phyloP scores from a whole-genome alignment of 2,888 invertebrate species.

The Germaria angustata region DNA sequence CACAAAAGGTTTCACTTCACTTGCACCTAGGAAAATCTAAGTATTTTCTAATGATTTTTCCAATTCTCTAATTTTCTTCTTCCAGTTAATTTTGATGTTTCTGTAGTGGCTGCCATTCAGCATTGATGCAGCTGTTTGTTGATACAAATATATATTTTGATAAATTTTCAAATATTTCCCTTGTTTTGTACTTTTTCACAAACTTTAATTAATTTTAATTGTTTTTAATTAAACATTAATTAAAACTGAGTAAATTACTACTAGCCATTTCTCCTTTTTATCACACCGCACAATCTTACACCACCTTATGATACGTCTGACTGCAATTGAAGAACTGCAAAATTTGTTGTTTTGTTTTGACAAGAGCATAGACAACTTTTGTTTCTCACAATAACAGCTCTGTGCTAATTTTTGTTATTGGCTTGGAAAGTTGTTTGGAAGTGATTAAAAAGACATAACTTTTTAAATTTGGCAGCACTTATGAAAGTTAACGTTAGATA shows the following conservation, averaged over 20 bases:
- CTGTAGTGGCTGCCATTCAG: neutral
- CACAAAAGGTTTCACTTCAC: neutral
- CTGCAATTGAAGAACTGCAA: slow-evolving; percentile 57
- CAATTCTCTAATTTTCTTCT: slow-evolving; percentile 51
- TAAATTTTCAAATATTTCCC: slow-evolving; percentile 8
- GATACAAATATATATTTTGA: neutral
- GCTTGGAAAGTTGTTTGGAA: slow-evolving; percentile 18
- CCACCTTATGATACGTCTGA: neutral
- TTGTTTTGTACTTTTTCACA: neutral
- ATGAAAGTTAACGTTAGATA: too few species aligned
- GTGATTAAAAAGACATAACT: neutral
- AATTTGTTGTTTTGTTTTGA: slow-evolving; percentile 57
- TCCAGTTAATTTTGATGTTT: neutral
- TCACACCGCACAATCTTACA: neutral
- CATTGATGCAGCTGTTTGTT: slow-evolving; percentile 39
- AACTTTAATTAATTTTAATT: slow-evolving; percentile 59
- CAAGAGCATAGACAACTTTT: slow-evolving; percentile 18
- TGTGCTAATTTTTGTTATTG: slow-evolving; percentile 2
- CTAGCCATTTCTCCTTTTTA: neutral
- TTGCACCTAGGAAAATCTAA: slow-evolving; percentile 17
- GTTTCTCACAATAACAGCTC: slow-evolving; percentile 10
- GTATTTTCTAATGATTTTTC: slow-evolving; percentile 63
- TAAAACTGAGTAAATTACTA: slow-evolving; percentile 43
- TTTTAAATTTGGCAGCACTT: neutral
- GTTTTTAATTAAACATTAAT: slow-evolving; percentile 64